Conservation (phyloP, 2,113 vertebrate species). For the Hemicordylus capensis region DNA sequence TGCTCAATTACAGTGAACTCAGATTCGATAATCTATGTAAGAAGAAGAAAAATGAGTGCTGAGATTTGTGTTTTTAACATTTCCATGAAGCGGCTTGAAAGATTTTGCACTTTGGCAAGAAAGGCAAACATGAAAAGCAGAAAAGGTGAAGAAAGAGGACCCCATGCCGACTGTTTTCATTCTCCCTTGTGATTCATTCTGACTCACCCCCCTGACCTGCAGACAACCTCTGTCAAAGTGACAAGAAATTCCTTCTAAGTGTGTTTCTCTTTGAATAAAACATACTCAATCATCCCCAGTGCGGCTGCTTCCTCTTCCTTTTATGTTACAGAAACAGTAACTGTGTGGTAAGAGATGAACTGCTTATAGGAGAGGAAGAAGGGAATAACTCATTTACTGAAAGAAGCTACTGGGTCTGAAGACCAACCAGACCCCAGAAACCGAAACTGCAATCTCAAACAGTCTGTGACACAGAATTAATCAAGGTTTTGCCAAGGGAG, state of each 20-base stretch:
- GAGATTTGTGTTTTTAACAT: slow-evolving; percentile 33
- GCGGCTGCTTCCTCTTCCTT: background rate
- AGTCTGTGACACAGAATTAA: background rate
- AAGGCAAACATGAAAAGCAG: slow-evolving; percentile 30
- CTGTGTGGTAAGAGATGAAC: slow-evolving; percentile 17
- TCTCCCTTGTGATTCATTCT: slow-evolving; percentile 44
- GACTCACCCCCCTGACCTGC: slow-evolving; percentile 36
- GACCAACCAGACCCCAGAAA: background rate
- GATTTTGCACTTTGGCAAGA: slow-evolving; percentile 31
- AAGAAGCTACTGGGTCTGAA: slow-evolving; percentile 13
- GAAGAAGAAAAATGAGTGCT: slow-evolving; percentile 3
- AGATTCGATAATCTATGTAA: slow-evolving; percentile 38
- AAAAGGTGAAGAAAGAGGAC: slow-evolving; percentile 29
- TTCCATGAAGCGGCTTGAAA: slow-evolving; percentile 44
- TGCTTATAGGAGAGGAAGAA: background rate
- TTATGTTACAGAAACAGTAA: slow-evolving; percentile 16
- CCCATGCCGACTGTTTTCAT: slow-evolving; percentile 17
- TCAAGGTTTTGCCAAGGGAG: background rate
- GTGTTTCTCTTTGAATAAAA: slow-evolving; percentile 28
- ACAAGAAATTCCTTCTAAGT: background rate
- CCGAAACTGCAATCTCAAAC: slow-evolving; percentile 27
- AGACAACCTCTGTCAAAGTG: slow-evolving; percentile 22
- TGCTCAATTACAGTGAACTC: slow-evolving; percentile 1
- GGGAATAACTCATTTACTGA: slow-evolving; percentile 26
- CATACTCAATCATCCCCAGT: slow-evolving; percentile 26